Evolutionary conservation across 2,113 vertebrate species (phyloP).

Genomic region (Diglossa brunneiventris): DNA sequence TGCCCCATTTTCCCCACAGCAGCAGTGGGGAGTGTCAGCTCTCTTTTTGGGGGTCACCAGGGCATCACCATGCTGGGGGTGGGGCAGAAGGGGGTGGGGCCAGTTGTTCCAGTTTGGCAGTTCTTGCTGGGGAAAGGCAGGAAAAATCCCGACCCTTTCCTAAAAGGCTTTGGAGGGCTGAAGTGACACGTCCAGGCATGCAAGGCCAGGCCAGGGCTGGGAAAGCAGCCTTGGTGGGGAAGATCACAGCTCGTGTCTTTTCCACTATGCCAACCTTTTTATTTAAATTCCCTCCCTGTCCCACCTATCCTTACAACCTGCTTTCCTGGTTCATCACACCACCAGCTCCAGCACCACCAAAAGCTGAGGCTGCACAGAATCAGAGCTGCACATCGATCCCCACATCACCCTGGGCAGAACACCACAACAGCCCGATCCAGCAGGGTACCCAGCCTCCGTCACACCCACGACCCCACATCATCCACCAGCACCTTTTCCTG

Average conservation of each 20-base stretch:
- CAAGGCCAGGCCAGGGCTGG: not conserved
- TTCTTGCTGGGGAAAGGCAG: not conserved
- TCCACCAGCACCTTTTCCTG: not conserved
- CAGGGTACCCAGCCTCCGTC: not conserved
- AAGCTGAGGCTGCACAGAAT: rapidly evolving
- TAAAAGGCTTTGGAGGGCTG: not conserved
- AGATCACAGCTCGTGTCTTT: not conserved
- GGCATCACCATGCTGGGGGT: rapidly evolving
- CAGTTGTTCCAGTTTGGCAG: not conserved
- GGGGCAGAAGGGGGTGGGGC: not conserved
- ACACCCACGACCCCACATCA: not conserved
- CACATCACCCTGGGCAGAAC: rapidly evolving
- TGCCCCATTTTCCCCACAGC: not conserved
- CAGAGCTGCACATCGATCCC: not conserved
- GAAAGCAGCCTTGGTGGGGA: not conserved
- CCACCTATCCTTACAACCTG: not conserved
- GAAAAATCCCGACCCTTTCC: not conserved
- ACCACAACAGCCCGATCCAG: not conserved
- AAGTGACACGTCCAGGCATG: not conserved
- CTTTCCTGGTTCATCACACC: not conserved
- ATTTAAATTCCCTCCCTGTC: constrained; percentile 13
- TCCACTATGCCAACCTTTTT: constrained; percentile 8
- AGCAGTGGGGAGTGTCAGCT: not conserved
- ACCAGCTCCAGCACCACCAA: rapidly evolving
- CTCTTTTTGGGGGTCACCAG: not conserved